Evolutionary conservation across 2,888 invertebrate species (phyloP).

Genomic region (Hydriomena furcata): DNA sequence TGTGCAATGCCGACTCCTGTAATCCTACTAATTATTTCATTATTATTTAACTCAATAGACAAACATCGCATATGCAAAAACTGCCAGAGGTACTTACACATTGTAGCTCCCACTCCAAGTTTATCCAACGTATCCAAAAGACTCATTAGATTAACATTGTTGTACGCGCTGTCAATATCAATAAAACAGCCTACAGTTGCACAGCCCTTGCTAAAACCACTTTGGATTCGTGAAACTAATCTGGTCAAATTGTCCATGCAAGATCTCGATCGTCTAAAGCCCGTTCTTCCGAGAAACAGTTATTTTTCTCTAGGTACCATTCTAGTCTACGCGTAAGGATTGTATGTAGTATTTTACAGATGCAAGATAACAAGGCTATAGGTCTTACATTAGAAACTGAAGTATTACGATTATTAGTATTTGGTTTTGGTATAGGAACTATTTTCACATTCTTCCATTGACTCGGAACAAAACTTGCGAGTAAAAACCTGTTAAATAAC

Average conservation of each 20-base stretch:
- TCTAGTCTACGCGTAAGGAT: neutral
- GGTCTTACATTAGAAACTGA: neutral
- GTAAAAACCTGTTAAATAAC: constrained; percentile 17
- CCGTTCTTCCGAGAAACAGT: neutral
- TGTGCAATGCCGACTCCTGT: constrained; percentile 38
- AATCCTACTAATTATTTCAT: constrained; percentile 16
- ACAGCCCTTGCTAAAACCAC: constrained; percentile 29
- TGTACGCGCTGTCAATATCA: constrained; percentile 42
- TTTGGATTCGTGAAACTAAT: neutral
- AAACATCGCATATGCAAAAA: constrained; percentile 31
- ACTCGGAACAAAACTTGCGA: constrained; percentile 21
- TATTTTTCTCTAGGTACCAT: constrained; percentile 2
- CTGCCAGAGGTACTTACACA: constrained; percentile 34
- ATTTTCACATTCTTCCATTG: constrained; percentile 34
- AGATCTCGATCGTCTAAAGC: neutral
- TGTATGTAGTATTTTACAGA: constrained; percentile 6
- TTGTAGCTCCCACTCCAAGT: constrained; percentile 26
- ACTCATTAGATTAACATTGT: constrained; percentile 33
- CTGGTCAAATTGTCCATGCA: constrained; percentile 2
- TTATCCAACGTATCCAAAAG: constrained; percentile 29
- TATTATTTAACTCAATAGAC: constrained; percentile 13
- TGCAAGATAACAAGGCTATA: neutral
- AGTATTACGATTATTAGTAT: too few relatives aligned
- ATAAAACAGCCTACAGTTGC: constrained; percentile 35
- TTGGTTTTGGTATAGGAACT: constrained; percentile 33